Conservation (phyloP, 1,140 invertebrate genomes). For the Ganaspis sp. region DNA sequence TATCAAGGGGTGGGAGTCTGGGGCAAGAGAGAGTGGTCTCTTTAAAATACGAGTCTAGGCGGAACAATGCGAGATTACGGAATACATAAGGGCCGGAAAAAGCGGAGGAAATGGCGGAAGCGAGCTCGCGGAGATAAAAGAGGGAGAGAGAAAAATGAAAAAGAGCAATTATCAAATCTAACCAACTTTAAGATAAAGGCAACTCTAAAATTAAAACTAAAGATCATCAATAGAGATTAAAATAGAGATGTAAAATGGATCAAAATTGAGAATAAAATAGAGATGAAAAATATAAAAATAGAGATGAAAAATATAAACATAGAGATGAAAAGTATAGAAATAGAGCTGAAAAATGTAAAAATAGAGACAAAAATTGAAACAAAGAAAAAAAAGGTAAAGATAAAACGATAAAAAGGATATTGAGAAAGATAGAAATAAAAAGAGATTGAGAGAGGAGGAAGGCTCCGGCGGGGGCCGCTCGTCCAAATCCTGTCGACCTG, state of each 20-base stretch:
- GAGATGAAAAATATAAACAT: neutral
- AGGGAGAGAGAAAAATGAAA: slow-evolving; percentile 33
- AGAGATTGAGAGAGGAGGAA: slow-evolving; percentile 61
- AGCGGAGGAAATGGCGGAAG: slow-evolving; percentile 38
- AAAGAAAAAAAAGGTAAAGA: slow-evolving; percentile 35
- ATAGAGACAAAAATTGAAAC: slow-evolving; percentile 26
- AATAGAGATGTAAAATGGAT: slow-evolving; percentile 27
- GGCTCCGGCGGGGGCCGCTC: slow-evolving; percentile 74
- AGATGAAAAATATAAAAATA: slow-evolving; percentile 8
- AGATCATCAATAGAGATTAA: slow-evolving; percentile 22
- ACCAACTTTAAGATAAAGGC: neutral
- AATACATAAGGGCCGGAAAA: slow-evolving; percentile 43
- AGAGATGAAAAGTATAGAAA: neutral
- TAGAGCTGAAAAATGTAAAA: slow-evolving; percentile 4
- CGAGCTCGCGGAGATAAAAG: slow-evolving; percentile 33
- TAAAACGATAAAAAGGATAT: too few relatives aligned
- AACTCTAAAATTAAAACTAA: neutral
- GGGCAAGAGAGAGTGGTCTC: slow-evolving; percentile 32
- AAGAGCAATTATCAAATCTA: slow-evolving; percentile 13
- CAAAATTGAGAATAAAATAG: slow-evolving; percentile 10
- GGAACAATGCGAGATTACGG: slow-evolving; percentile 41
- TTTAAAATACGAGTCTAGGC: slow-evolving; percentile 38
- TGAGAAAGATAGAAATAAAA: slow-evolving; percentile 49
- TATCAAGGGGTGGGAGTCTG: neutral
- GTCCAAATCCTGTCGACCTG: slow-evolving; percentile 58